Evolutionary conservation across 2,797 vertebrate genomes (phyloP).

Genomic region (Pangasius mekongensis): DNA sequence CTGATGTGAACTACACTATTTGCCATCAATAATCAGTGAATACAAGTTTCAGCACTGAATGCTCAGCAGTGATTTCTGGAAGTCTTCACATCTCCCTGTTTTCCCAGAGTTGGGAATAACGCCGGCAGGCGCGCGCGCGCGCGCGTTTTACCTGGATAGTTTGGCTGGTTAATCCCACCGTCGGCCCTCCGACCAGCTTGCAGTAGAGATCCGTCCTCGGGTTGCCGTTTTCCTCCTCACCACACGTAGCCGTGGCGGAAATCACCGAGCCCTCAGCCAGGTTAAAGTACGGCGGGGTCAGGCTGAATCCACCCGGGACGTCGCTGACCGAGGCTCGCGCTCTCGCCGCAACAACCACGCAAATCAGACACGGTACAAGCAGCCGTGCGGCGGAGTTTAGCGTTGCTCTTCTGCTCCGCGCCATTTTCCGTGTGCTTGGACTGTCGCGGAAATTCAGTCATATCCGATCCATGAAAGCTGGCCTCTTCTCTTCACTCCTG

Average conservation of each 20-base stretch:
- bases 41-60: neutral
- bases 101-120: neutral
- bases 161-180: slow-evolving; percentile 70
- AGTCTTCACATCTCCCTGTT: neutral
- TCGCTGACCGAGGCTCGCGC: slow-evolving; percentile 62
- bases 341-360: slow-evolving; percentile 36
- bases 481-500: too few species aligned
- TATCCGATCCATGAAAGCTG: slow-evolving; percentile 16
- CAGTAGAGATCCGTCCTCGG: slow-evolving; percentile 85
- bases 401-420: slow-evolving; percentile 57
- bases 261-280: slow-evolving; percentile 80
- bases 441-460: neutral
- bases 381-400: slow-evolving; percentile 41
- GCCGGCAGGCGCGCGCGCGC: neutral
- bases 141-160: slow-evolving; percentile 82
- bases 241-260: slow-evolving; percentile 89
- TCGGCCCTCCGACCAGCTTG: slow-evolving; percentile 89
- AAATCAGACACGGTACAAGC: slow-evolving; percentile 41
- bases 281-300: slow-evolving; percentile 91
- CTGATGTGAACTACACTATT: neutral
- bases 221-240: slow-evolving; percentile 74
- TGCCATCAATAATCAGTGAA: neutral
- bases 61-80: neutral
- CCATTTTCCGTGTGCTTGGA: slow-evolving; percentile 66
- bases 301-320: slow-evolving; percentile 72